Evolutionary conservation across 2,888 invertebrate genomes (phyloP).

Genomic region (Pristionchus arcanus): DNA sequence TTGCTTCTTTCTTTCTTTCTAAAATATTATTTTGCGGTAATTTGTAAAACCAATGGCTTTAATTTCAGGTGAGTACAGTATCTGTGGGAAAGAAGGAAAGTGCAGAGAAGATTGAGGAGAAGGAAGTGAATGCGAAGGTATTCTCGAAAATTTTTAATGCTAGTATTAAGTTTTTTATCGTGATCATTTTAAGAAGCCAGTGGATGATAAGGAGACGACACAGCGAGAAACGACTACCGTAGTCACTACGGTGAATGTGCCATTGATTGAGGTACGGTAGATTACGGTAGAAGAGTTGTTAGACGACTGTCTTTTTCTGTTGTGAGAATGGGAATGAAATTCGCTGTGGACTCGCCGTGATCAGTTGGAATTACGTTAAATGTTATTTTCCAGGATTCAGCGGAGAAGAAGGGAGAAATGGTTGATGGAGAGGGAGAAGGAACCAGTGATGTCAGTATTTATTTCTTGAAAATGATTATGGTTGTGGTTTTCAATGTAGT

Average conservation of each 20-base stretch:
- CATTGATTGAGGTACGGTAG: not conserved
- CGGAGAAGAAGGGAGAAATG: constrained; percentile 7
- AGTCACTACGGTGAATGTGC: not conserved
- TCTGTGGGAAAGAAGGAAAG: not conserved
- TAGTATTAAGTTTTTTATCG: not conserved
- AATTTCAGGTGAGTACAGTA: not conserved
- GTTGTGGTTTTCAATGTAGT: not conserved
- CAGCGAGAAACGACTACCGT: constrained; percentile 26
- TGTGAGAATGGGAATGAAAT: no score
- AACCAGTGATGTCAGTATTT: not conserved
- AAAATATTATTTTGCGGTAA: not conserved
- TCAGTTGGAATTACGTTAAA: no score
- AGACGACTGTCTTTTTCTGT: no score
- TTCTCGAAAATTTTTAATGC: not conserved
- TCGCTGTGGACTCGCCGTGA: no score
- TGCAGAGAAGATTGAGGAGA: not conserved
- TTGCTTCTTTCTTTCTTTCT: no score
- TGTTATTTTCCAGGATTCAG: constrained; percentile 7
- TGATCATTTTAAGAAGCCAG: not conserved
- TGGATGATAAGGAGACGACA: not conserved
- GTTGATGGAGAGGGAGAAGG: constrained; percentile 44
- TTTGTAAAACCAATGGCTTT: not conserved
- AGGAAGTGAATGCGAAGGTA: not conserved
- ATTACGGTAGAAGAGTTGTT: not conserved
- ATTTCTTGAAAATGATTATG: not conserved